phyloP scores from a whole-genome alignment of 2,888 invertebrate genomes.

The Empis livida region DNA sequence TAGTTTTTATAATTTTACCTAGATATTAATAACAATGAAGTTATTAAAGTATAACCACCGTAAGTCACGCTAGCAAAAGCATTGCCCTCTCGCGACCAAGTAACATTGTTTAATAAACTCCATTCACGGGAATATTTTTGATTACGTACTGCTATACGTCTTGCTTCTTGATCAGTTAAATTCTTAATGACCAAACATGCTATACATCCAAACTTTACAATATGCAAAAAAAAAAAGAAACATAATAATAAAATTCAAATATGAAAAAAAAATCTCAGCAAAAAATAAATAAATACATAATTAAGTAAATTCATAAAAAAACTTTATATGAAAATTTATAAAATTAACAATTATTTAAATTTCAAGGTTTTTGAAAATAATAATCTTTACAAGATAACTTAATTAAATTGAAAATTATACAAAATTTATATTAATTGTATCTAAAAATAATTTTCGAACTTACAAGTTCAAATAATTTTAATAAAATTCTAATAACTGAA shows the following conservation, averaged over 20 bases:
- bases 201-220: constrained; percentile 13
- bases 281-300: not conserved
- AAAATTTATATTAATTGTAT: no score
- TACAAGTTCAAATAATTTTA: constrained; percentile 15
- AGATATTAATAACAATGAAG: constrained; percentile 14
- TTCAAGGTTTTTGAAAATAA: not conserved
- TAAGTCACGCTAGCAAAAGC: constrained; percentile 18
- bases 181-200: constrained; percentile 15
- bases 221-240: no score
- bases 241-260: not conserved
- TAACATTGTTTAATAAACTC: constrained; percentile 14
- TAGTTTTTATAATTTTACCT: constrained; percentile 9
- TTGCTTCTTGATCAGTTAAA: constrained; percentile 15
- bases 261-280: not conserved
- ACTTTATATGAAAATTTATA: not conserved
- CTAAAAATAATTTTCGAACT: no score
- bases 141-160: constrained; percentile 14
- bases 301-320: not conserved
- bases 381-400: no score
- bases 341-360: not conserved
- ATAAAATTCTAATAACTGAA: constrained; percentile 10
- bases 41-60: constrained; percentile 17
- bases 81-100: constrained; percentile 16
- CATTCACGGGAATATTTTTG: constrained; percentile 16
- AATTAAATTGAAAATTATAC: no score